Conservation (phyloP, 2,797 vertebrate species). For the Austrolebias charrua region DNA sequence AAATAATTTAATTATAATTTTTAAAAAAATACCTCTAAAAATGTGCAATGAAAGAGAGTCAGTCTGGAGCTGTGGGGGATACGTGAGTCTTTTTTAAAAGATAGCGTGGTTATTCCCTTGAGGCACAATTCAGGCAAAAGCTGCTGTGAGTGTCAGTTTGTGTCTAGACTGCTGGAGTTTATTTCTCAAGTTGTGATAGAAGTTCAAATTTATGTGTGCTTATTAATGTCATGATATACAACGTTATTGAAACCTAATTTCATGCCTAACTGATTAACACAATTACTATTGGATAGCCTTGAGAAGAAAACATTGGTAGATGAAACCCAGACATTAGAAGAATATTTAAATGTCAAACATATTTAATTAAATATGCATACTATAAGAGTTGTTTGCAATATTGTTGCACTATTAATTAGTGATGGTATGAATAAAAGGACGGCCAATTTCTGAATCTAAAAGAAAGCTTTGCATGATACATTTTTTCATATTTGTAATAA, state of each 20-base stretch:
- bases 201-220: conserved; percentile 39
- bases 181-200: conserved; percentile 51
- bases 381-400: too few relatives aligned
- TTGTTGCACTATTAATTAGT: too few relatives aligned
- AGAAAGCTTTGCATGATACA: too few relatives aligned
- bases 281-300: background rate
- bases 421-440: too few relatives aligned
- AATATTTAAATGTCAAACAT: background rate
- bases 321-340: background rate
- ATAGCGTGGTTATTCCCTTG: conserved; percentile 25
- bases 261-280: conserved; percentile 51
- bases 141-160: conserved; percentile 44
- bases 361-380: too few relatives aligned
- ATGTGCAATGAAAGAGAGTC: conserved; percentile 14
- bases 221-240: conserved; percentile 57
- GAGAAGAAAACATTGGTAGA: background rate
- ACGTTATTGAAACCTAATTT: conserved; percentile 61
- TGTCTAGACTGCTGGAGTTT: conserved; percentile 53
- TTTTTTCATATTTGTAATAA: too few relatives aligned
- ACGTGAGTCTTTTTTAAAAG: conserved; percentile 38
- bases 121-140: conserved; percentile 33
- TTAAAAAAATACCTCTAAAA: conserved; percentile 10
- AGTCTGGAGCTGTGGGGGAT: conserved; percentile 12
- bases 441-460: too few relatives aligned
- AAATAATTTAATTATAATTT: conserved; percentile 7